Evolutionary conservation across 2,113 vertebrate species (phyloP).

Genomic region (Rhizomys pruinosus): DNA sequence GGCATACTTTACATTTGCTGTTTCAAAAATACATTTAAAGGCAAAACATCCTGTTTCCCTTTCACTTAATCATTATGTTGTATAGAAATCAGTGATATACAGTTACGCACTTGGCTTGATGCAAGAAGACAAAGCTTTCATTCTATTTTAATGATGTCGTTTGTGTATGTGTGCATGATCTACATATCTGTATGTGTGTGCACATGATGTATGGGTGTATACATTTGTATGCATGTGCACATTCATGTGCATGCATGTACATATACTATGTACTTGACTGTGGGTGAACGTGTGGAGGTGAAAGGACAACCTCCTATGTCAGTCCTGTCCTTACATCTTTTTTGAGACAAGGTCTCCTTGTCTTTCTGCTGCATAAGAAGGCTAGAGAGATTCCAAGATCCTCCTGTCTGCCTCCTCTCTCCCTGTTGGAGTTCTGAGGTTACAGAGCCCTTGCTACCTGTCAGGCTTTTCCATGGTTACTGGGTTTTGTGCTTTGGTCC

Average conservation of each 20-base stretch:
- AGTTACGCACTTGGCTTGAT: not conserved
- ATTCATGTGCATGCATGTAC: too few species aligned
- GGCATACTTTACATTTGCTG: not conserved
- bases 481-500: not conserved
- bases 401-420: not conserved
- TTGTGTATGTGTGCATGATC: not conserved
- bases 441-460: not conserved
- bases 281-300: not conserved
- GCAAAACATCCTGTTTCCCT: not conserved
- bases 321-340: not conserved
- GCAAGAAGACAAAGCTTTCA: conserved; percentile 20
- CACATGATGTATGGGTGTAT: too few species aligned
- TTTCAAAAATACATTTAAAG: not conserved
- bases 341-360: not conserved
- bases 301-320: not conserved
- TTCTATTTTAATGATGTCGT: not conserved
- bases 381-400: not conserved
- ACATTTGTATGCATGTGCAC: not conserved
- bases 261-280: not conserved
- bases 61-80: not conserved
- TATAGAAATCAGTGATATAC: not conserved
- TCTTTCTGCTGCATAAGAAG: not conserved
- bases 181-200: not conserved
- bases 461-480: not conserved
- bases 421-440: too few species aligned